Percentiles rank a stretch among this genome's conserved stretches.
phyloP scores from a whole-genome alignment of 2,113 vertebrate species.

The Anarhynchus alexandrinus region DNA sequence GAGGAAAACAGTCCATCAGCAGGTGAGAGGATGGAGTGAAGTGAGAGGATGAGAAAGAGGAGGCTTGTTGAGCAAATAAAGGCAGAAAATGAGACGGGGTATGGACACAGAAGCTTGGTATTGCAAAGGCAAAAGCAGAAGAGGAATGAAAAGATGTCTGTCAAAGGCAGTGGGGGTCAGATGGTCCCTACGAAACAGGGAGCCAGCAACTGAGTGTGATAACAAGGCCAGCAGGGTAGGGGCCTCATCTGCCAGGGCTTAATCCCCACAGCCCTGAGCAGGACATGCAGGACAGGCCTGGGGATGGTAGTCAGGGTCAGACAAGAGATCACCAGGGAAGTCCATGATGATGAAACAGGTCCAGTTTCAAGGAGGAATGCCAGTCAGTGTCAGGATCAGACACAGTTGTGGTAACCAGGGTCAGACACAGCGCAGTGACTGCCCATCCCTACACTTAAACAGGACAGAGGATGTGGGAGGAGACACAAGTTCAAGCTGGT shows the following conservation, averaged over 20 bases:
- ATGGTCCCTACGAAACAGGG: background rate
- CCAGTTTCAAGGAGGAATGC: background rate
- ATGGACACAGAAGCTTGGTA: background rate
- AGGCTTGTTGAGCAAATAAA: background rate
- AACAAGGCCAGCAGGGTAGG: background rate
- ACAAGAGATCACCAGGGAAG: background rate
- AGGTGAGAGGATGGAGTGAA: background rate
- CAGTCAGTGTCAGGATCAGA: background rate
- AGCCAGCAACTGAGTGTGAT: background rate
- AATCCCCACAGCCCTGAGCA: fast-evolving
- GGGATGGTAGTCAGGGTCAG: background rate
- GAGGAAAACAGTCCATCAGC: background rate
- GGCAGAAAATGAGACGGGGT: background rate
- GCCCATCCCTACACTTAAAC: background rate
- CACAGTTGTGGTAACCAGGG: background rate
- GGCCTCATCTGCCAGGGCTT: background rate
- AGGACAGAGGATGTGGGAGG: background rate
- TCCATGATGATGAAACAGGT: background rate
- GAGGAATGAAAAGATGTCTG: background rate
- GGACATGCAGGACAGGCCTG: background rate
- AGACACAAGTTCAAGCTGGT: background rate
- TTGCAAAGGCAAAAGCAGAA: background rate
- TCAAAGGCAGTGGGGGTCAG: background rate
- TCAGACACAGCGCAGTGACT: background rate
- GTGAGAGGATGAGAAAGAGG: background rate